Evolutionary conservation across 2,113 vertebrate genomes (phyloP).

Genomic region (Rhinopomastus cyanomelas): DNA sequence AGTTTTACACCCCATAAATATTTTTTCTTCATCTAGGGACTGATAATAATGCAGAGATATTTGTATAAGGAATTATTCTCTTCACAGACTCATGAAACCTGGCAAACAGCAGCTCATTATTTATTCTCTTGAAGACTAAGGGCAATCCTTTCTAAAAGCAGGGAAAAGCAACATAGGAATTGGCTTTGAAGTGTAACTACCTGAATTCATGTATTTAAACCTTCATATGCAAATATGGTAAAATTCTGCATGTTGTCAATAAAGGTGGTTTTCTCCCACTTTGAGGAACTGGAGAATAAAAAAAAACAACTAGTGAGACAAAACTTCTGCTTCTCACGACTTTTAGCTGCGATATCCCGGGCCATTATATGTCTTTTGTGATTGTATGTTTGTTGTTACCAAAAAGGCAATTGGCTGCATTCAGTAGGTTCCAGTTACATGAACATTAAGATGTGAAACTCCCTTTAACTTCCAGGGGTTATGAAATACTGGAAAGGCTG

Average conservation of each 20-base stretch:
- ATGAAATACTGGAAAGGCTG: neutral
- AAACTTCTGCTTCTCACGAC: neutral
- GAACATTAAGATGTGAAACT: accelerated
- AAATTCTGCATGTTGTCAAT: neutral
- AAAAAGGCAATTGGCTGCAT: neutral
- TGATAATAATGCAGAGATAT: neutral
- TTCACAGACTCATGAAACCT: neutral
- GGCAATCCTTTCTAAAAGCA: neutral
- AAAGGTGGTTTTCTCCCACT: neutral
- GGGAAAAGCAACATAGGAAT: neutral
- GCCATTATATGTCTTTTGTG: neutral
- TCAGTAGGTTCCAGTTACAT: neutral
- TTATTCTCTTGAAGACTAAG: neutral
- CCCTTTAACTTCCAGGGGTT: neutral
- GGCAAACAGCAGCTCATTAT: neutral
- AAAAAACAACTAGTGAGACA: neutral
- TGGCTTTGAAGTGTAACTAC: neutral
- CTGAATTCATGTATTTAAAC: neutral
- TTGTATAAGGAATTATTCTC: neutral
- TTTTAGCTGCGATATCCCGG: neutral
- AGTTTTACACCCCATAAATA: neutral
- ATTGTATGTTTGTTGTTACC: too few relatives aligned
- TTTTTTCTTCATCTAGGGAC: slow-evolving; percentile 6
- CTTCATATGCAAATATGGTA: neutral
- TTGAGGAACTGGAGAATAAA: neutral